Percentiles rank a stretch among this genome's conserved stretches.
These are phyloP conservation scores for Synergus laeviventris DNA, from an alignment of 2,888 invertebrate species.

Conservation along the genomic window DNA sequence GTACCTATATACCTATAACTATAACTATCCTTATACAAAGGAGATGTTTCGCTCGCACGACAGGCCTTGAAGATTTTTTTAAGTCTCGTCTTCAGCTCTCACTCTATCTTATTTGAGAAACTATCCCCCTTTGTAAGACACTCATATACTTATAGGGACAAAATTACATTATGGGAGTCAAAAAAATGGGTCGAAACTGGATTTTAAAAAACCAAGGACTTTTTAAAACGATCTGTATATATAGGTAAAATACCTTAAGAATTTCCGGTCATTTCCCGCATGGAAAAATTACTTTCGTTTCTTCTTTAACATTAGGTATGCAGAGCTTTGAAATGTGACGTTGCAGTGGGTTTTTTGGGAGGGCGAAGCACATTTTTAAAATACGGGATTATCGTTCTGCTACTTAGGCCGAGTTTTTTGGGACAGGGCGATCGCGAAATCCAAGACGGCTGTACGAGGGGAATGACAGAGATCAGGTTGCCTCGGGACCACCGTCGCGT, in stretches of 20 bases:
- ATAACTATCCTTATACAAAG: constrained; percentile 35
- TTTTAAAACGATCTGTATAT: too few relatives aligned
- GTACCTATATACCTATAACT: constrained; percentile 24
- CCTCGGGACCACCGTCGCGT: constrained; percentile 72
- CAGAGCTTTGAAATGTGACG: constrained; percentile 28
- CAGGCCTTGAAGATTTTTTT: constrained; percentile 39
- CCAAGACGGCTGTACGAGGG: constrained; percentile 67
- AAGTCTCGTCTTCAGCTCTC: constrained; percentile 38
- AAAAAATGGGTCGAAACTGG: too few relatives aligned
- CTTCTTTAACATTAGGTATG: constrained; percentile 17
- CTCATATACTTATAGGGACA: neutral
- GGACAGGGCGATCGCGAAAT: constrained; percentile 68
- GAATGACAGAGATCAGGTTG: constrained; percentile 74
- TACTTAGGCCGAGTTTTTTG: constrained; percentile 70
- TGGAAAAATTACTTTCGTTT: neutral
- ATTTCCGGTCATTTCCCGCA: too few relatives aligned
- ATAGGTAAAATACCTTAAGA: neutral
- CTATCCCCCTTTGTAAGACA: neutral
- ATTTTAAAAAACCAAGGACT: too few relatives aligned
- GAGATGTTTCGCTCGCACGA: constrained; percentile 35
- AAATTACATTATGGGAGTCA: neutral
- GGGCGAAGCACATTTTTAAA: constrained; percentile 58
- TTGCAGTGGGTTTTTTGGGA: constrained; percentile 5
- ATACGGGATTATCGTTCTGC: constrained; percentile 68
- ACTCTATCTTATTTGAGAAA: neutral